A percentile compares a stretch with the other conserved stretches of the same genome.
phyloP scores from a whole-genome alignment of 2,113 vertebrate species.

The Proterorhinus semilunaris region DNA sequence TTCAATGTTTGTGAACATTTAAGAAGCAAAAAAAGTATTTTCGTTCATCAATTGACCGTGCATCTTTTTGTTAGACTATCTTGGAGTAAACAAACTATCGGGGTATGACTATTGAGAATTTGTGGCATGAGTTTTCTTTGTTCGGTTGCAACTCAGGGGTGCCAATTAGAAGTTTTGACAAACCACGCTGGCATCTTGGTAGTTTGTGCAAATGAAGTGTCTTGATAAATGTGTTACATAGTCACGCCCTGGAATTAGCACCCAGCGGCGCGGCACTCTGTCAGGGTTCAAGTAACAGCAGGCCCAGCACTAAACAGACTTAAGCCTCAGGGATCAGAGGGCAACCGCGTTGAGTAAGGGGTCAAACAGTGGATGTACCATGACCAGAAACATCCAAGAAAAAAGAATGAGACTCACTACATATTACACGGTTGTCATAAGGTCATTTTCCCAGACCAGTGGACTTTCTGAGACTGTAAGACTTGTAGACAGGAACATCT shows the following conservation, averaged over 20 bases:
- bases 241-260: constrained; percentile 8
- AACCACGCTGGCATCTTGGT: constrained; percentile 2
- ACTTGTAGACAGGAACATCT: not conserved
- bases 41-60: no score
- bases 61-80: no score
- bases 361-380: not conserved
- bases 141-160: not conserved
- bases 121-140: not conserved
- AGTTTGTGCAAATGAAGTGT: constrained; percentile 6
- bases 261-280: constrained; percentile 23
- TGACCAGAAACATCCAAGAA: not conserved
- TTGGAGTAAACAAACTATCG: no score
- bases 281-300: constrained; percentile 51
- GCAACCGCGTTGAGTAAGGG: not conserved
- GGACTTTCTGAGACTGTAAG: no score
- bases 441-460: not conserved
- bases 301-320: constrained; percentile 17
- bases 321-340: not conserved
- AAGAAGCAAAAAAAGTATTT: no score
- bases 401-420: not conserved
- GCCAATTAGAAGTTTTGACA: constrained; percentile 14
- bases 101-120: no score
- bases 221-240: not conserved
- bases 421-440: not conserved
- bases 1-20: no score